A percentile compares a stretch with the other conserved stretches of the same genome.
Evolutionary conservation across 2,888 invertebrate genomes (phyloP).

Genomic region (Melieria crassipennis): DNA sequence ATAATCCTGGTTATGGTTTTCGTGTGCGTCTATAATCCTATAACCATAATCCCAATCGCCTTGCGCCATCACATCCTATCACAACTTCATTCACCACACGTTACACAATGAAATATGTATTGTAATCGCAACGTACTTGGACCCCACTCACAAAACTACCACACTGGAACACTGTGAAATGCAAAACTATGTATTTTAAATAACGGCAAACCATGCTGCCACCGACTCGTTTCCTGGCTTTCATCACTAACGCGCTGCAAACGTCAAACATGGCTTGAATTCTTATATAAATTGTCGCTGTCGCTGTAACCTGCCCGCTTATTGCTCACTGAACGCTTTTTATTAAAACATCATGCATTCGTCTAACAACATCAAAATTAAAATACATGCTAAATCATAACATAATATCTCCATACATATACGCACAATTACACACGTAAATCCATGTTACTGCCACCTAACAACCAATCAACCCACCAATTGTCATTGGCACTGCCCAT

Average conservation of each 20-base stretch:
- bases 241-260: too few relatives aligned
- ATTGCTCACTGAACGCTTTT: constrained; percentile 21
- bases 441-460: not conserved
- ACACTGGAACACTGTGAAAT: too few relatives aligned
- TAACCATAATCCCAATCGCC: not conserved
- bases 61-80: constrained; percentile 17
- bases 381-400: too few relatives aligned
- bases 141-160: too few relatives aligned
- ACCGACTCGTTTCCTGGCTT: too few relatives aligned
- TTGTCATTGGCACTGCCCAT: too few relatives aligned
- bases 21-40: constrained; percentile 46
- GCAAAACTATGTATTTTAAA: too few relatives aligned
- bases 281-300: constrained; percentile 3
- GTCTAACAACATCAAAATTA: constrained; percentile 18
- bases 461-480: not conserved
- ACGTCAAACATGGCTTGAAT: too few relatives aligned
- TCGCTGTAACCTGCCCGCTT: constrained; percentile 20
- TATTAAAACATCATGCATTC: constrained; percentile 39
- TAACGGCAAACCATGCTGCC: too few relatives aligned
- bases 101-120: not conserved
- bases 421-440: constrained; percentile 24
- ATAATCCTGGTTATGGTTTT: constrained; percentile 49
- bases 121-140: too few relatives aligned
- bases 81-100: not conserved
- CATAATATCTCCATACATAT: constrained; percentile 12